Evolutionary conservation across 2,888 invertebrate species (phyloP).

Genomic region (Aplocera efformata): DNA sequence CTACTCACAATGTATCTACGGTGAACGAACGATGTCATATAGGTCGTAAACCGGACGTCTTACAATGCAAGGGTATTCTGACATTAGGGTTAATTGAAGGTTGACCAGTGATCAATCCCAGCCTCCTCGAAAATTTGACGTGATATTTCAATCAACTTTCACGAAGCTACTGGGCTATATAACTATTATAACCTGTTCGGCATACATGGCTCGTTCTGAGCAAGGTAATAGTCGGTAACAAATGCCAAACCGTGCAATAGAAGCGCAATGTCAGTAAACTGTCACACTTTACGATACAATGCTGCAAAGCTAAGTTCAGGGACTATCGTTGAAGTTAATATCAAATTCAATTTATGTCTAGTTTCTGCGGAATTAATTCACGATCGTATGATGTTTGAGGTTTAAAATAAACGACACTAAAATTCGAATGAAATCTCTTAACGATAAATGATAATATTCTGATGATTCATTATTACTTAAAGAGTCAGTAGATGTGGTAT

Average conservation of each 20-base stretch:
- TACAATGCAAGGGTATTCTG: slow-evolving; percentile 52
- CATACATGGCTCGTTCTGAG: slow-evolving; percentile 38
- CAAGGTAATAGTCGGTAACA: slow-evolving; percentile 55
- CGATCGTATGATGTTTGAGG: too few relatives aligned
- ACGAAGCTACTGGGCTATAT: slow-evolving; percentile 33
- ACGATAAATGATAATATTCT: too few relatives aligned
- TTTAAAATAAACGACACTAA: too few relatives aligned
- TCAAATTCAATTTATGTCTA: too few relatives aligned
- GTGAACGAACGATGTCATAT: slow-evolving; percentile 66
- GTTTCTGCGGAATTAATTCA: too few relatives aligned
- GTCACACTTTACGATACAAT: slow-evolving; percentile 64
- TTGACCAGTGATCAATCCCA: slow-evolving; percentile 40
- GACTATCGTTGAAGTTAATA: slow-evolving; percentile 25
- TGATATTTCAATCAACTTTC: slow-evolving; percentile 26
- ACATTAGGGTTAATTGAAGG: slow-evolving; percentile 48
- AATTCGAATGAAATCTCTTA: too few relatives aligned
- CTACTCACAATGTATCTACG: slow-evolving; percentile 53
- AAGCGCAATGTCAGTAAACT: slow-evolving; percentile 68
- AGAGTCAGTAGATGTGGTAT: too few relatives aligned
- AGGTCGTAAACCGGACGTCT: slow-evolving; percentile 59
- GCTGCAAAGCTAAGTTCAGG: slow-evolving; percentile 60
- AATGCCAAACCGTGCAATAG: slow-evolving; percentile 55
- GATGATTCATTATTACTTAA: too few relatives aligned
- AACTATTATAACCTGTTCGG: slow-evolving; percentile 43
- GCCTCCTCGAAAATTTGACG: slow-evolving; percentile 21